Evolutionary conservation across 2,797 vertebrate species (phyloP).

Genomic region (Danionella dracula): DNA sequence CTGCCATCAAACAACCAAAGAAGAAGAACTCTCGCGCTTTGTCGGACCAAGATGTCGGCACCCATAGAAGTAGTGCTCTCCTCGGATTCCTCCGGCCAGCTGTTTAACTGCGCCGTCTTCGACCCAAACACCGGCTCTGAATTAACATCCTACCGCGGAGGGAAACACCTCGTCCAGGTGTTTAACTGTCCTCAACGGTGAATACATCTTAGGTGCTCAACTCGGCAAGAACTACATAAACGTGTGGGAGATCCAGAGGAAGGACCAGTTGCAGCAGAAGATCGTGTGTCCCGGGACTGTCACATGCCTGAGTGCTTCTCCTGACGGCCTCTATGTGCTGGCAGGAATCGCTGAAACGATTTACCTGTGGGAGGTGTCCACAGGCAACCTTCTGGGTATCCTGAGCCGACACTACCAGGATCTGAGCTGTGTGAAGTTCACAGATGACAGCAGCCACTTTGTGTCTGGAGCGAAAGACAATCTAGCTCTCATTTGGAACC

Average conservation of each 20-base stretch:
- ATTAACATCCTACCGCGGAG: constrained; percentile 83
- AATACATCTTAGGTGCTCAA: constrained; percentile 84
- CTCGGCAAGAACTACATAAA: constrained; percentile 91
- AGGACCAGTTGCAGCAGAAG: constrained; percentile 98
- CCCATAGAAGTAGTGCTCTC: constrained; percentile 86
- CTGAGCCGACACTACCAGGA: constrained; percentile 92
- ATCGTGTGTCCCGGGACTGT: constrained; percentile 88
- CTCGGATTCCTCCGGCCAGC: constrained; percentile 76
- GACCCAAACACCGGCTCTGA: constrained; percentile 85
- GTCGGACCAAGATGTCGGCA: constrained; percentile 75
- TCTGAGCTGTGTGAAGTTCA: constrained; percentile 85
- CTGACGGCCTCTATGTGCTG: constrained; percentile 80
- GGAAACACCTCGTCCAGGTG: constrained; percentile 78
- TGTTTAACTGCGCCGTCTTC: constrained; percentile 84
- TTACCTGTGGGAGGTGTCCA: constrained; percentile 93
- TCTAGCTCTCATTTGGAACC: constrained; percentile 84
- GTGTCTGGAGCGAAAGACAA: constrained; percentile 92
- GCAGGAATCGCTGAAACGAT: constrained; percentile 83
- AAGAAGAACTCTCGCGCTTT: constrained; percentile 44
- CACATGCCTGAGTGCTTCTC: constrained; percentile 81
- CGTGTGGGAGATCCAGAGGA: constrained; percentile 92
- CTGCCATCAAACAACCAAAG: no score
- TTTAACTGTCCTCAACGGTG: constrained; percentile 76
- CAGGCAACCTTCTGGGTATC: constrained; percentile 81
- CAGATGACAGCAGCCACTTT: constrained; percentile 90